Evolutionary conservation across 1,140 invertebrate species (phyloP), one percentile per base, ranked within the genome.

Genomic region (Carposina sasakii): DNA sequence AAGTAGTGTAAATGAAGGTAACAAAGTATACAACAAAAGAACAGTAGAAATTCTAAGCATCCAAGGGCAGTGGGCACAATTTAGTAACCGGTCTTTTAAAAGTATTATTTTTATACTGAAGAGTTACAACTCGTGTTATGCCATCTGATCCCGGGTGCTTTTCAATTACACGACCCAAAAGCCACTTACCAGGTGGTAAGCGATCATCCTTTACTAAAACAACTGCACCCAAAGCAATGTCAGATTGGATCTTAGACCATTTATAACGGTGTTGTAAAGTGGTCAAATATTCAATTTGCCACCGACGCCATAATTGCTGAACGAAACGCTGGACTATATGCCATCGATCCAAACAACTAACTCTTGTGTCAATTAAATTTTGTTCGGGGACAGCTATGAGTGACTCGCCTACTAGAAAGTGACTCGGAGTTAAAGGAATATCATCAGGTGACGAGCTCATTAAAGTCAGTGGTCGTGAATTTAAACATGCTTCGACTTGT

Each of bases 161-260:
- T 36, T 67, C 44, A 19, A 55, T 43, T 1, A 78, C 55, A 10
- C 63, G 37, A 10, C 53, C 74, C 20, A 78, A 19, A 3, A 36
- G 33, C 74, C 77, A 81, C 21, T 57, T 48, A 16, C 57, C 20
- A 17, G 60, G 63, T n/a, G 67, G 60, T 17, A 50, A 13, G 37
- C 57, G 56, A 24, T 23, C 22, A 28, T 54, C 40, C 6, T 43
- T 28, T 2, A 59, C 42, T 10, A 58, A 15, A 3, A 58, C 56
- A n/a, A 58, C 21, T 20, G 40, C 43, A 20, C 42, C 47, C 6
- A 21, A 15, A 26, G 31, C 17, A 3, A 58, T 17, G n/a, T 19
- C 5, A 13, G 28, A 8, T 19, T 12, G 19, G 15, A 39, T 22
- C 1, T 28, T 26, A 1, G 12, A 12, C 60, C 60, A 63, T 26